Evolutionary conservation across 2,888 invertebrate species (phyloP).

Genomic region (Bembecia ichneumoniformis): DNA sequence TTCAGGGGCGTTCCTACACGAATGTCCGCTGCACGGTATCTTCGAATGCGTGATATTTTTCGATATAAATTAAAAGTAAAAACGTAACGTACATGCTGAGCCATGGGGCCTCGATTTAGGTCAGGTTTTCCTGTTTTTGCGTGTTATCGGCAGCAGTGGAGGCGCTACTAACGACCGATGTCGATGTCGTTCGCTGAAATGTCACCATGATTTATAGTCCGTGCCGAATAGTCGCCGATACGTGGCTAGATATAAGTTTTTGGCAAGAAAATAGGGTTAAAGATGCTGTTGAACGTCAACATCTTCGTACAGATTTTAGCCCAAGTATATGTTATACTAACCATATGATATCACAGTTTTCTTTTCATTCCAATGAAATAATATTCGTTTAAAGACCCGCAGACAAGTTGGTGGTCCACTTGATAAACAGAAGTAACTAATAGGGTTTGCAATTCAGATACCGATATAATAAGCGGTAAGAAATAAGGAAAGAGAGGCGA

Average conservation of each 20-base stretch:
- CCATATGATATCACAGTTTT: too few species aligned
- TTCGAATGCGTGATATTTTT: neutral
- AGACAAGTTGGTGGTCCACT: too few species aligned
- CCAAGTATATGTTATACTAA: neutral
- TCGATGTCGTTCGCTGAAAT: constrained; percentile 39
- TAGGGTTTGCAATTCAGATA: too few species aligned
- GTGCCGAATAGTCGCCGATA: constrained; percentile 20
- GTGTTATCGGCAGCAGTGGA: constrained; percentile 38
- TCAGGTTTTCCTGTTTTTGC: constrained; percentile 34
- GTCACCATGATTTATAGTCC: constrained; percentile 55
- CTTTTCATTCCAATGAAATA: too few species aligned
- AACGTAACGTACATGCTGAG: neutral
- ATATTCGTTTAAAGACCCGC: too few species aligned
- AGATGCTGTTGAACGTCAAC: neutral
- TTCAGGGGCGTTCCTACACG: too few species aligned
- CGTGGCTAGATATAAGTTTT: constrained; percentile 22
- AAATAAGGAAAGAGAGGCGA: too few species aligned
- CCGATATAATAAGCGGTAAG: too few species aligned
- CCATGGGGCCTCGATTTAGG: constrained; percentile 6
- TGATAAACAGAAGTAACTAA: too few species aligned
- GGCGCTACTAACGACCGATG: constrained; percentile 45
- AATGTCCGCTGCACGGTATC: too few species aligned
- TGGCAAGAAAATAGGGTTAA: constrained; percentile 1
- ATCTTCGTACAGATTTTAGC: constrained; percentile 1
- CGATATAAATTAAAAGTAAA: neutral